Evolutionary conservation across 2,888 invertebrate genomes (phyloP).

Genomic region (Drosophila picticornis): DNA sequence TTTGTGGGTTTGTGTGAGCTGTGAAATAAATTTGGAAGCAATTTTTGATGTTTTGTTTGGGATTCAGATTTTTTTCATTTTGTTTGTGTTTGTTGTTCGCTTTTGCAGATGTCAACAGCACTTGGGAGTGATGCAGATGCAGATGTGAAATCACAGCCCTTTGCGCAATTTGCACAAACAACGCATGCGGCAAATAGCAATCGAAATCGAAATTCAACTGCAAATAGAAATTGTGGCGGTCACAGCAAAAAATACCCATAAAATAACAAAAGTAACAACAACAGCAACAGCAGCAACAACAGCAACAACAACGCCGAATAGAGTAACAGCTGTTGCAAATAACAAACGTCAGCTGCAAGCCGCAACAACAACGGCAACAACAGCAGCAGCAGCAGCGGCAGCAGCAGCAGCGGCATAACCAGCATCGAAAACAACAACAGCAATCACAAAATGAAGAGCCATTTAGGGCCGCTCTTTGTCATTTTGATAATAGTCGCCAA

Average conservation of each 20-base stretch:
- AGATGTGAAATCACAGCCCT: conserved; percentile 74
- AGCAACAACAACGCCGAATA: conserved; percentile 24
- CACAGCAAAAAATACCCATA: conserved; percentile 58
- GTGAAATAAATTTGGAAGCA: conserved; percentile 67
- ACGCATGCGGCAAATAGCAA: conserved; percentile 45
- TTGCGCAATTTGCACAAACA: conserved; percentile 72
- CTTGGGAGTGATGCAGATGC: conserved; percentile 65
- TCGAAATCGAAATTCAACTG: conserved; percentile 65
- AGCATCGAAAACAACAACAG: conserved; percentile 21
- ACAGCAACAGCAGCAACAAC: conserved; percentile 35
- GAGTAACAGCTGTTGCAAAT: conserved; percentile 58
- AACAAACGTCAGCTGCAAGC: conserved; percentile 59
- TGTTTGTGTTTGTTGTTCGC: conserved; percentile 39
- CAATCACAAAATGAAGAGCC: conserved; percentile 70
- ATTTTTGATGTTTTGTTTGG: conserved; percentile 54
- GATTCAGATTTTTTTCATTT: conserved; percentile 7
- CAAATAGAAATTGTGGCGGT: conserved; percentile 69
- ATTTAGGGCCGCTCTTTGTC: conserved; percentile 73
- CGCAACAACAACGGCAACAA: conserved; percentile 44
- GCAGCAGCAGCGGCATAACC: conserved; percentile 23
- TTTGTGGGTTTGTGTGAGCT: conserved; percentile 26
- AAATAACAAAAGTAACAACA: conserved; percentile 57
- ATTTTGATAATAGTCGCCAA: conserved; percentile 80
- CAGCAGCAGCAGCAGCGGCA: neutral
- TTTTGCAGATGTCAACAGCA: conserved; percentile 77